Conservation (phyloP, 2,113 vertebrate genomes). For the Neotoma lepida region DNA sequence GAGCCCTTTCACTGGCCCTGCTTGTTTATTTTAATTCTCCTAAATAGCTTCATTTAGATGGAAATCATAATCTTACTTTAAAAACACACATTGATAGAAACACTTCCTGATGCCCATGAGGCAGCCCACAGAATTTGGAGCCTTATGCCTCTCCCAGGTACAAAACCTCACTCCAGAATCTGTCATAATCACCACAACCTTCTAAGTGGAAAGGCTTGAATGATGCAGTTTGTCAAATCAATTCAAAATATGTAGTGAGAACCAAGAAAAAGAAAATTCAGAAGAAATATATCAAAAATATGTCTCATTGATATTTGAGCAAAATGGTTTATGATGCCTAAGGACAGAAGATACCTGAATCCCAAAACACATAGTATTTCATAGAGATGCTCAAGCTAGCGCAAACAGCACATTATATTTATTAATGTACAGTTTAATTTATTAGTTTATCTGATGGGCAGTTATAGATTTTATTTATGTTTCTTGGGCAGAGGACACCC, state of each 20-base stretch:
- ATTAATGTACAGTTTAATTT: too few species aligned
- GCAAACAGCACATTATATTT: background rate
- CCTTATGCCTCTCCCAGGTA: slow-evolving; percentile 59
- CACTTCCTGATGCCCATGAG: slow-evolving; percentile 65
- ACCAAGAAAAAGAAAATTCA: slow-evolving; percentile 13
- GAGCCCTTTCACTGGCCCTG: background rate
- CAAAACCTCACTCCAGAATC: slow-evolving; percentile 57
- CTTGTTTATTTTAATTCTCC: slow-evolving; percentile 53
- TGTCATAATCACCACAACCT: slow-evolving; percentile 17
- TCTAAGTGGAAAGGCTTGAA: too few species aligned
- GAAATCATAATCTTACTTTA: slow-evolving; percentile 71
- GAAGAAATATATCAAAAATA: background rate
- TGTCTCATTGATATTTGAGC: background rate
- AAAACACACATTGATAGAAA: slow-evolving; percentile 56
- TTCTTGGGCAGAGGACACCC: background rate
- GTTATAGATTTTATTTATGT: background rate
- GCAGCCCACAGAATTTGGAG: slow-evolving; percentile 60
- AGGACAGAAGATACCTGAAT: background rate
- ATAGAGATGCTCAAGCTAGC: background rate
- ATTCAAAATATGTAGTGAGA: background rate
- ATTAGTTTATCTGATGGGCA: background rate
- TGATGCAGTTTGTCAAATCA: too few species aligned
- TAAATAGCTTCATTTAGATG: slow-evolving; percentile 75
- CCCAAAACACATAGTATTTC: background rate
- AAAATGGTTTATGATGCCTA: background rate